Percentiles rank a stretch among this genome's conserved stretches.
Evolutionary conservation across 1,140 invertebrate species (phyloP).

Genomic region (Meloidogyne exigua): DNA sequence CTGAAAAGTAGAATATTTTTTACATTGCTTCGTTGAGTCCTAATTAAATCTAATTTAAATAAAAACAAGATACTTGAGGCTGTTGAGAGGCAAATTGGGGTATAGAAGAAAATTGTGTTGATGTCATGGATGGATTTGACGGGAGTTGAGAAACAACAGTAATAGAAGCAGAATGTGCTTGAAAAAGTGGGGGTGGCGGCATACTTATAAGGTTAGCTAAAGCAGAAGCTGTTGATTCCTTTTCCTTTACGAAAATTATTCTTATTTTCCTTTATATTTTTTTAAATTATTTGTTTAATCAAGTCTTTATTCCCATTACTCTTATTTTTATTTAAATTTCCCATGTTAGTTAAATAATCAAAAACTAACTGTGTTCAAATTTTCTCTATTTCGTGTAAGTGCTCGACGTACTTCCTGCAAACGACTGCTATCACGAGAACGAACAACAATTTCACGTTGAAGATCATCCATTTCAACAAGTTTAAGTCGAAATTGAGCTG

Average conservation of each 20-base stretch:
- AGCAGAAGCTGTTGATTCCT: background rate
- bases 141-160: background rate
- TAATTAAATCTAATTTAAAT: background rate
- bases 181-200: background rate
- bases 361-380: conserved; percentile 23
- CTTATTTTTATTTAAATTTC: too few relatives aligned
- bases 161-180: background rate
- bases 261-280: background rate
- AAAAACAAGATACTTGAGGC: background rate
- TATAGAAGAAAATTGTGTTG: background rate
- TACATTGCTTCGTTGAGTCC: too few relatives aligned
- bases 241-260: background rate
- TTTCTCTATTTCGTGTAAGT: conserved; percentile 28
- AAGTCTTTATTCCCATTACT: too few relatives aligned
- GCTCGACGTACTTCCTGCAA: conserved; percentile 36
- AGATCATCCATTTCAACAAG: conserved; percentile 33
- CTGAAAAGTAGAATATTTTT: background rate
- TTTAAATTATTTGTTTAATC: background rate
- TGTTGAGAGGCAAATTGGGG: background rate
- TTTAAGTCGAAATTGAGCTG: conserved; percentile 27
- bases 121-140: background rate
- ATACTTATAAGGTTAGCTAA: background rate
- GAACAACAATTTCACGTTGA: conserved; percentile 27
- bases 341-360: background rate
- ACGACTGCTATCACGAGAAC: conserved; percentile 32